Evolutionary conservation across 2,888 invertebrate genomes (phyloP).

Genomic region (Micropterix aruncella): DNA sequence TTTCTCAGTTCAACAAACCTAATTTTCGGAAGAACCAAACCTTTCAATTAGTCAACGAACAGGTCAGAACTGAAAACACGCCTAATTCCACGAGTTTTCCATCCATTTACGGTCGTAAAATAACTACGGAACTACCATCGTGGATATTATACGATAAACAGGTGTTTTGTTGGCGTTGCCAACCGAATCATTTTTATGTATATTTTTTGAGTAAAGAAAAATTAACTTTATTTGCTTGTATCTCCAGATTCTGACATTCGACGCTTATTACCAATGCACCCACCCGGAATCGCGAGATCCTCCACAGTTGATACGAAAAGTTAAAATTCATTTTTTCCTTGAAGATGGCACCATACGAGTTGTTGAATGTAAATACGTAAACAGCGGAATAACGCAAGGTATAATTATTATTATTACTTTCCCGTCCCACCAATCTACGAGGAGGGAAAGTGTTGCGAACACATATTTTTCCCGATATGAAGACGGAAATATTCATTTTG

Average conservation of each 20-base stretch:
- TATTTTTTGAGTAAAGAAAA: neutral
- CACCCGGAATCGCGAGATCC: constrained; percentile 57
- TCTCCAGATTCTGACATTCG: constrained; percentile 55
- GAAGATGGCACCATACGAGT: constrained; percentile 90
- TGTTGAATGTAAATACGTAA: constrained; percentile 62
- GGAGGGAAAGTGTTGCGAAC: no score
- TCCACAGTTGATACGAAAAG: constrained; percentile 58
- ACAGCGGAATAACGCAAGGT: constrained; percentile 82
- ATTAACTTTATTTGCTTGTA: constrained; percentile 3
- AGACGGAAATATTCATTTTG: no score
- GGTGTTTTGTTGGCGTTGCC: constrained; percentile 26
- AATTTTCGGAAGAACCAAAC: constrained; percentile 11
- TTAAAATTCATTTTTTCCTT: constrained; percentile 73
- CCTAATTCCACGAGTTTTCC: constrained; percentile 29
- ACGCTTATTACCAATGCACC: constrained; percentile 69
- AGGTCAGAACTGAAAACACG: constrained; percentile 6
- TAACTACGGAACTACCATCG: constrained; percentile 59
- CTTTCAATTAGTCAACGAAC: constrained; percentile 6
- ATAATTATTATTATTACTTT: no score
- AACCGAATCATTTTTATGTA: neutral
- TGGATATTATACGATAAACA: constrained; percentile 86
- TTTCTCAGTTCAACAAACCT: constrained; percentile 9
- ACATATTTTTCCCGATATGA: no score
- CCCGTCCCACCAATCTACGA: no score
- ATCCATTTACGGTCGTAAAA: constrained; percentile 60